Conservation (phyloP, 2,113 vertebrate genomes). For the Odobenus rosmarus region DNA sequence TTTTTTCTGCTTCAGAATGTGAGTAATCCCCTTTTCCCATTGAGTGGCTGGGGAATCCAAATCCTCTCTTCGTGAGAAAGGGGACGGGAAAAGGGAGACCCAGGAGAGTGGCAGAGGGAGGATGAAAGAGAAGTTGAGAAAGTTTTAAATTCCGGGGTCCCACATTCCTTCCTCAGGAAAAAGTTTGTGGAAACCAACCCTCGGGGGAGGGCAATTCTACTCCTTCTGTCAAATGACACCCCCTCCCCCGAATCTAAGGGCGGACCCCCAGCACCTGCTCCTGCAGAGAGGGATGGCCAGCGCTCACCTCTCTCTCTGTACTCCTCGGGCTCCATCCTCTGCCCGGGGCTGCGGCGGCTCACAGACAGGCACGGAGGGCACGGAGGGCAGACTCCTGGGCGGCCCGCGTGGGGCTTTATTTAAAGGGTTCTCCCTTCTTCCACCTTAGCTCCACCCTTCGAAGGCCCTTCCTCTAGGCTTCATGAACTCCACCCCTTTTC, state of each 20-base stretch:
- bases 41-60: neutral
- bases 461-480: neutral
- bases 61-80: neutral
- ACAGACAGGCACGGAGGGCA: neutral
- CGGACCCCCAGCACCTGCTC: neutral
- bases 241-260: neutral
- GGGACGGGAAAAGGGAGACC: neutral
- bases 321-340: conserved; percentile 80
- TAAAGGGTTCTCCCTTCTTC: conserved; percentile 34
- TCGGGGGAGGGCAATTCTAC: neutral
- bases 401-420: neutral
- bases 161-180: neutral
- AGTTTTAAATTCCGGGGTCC: neutral
- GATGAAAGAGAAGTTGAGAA: neutral
- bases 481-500: conserved; percentile 5
- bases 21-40: neutral
- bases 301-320: conserved; percentile 87
- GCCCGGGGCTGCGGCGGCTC: neutral
- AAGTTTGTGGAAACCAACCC: neutral
- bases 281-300: neutral
- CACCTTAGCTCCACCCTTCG: conserved; percentile 65
- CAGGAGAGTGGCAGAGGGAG: neutral
- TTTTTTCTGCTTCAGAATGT: neutral
- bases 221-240: neutral
- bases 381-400: neutral